These are phyloP conservation scores for Endotricha flammealis DNA, from an alignment of 2,888 invertebrate species.

Conservation along the genomic window DNA sequence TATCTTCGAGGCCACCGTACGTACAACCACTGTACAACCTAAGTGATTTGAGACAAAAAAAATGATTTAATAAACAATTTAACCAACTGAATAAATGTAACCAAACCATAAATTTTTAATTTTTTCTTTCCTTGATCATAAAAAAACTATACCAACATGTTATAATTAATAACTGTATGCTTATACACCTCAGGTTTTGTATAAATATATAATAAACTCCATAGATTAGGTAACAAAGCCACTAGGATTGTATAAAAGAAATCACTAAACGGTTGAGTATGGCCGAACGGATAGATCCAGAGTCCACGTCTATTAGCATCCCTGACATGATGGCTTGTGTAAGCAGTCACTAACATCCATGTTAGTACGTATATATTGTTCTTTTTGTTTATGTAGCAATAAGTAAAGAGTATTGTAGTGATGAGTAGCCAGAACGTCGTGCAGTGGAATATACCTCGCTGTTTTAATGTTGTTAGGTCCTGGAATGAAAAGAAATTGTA, in stretches of 20 bases:
- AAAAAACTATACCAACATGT: constrained; percentile 22
- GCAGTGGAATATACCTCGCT: constrained; percentile 59
- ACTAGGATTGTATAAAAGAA: constrained; percentile 41
- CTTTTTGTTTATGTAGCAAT: constrained; percentile 41
- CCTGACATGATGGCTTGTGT: constrained; percentile 52
- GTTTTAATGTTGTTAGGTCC: constrained; percentile 46
- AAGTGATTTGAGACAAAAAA: no score
- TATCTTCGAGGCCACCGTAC: no score
- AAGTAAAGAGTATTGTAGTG: constrained; percentile 30
- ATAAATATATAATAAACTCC: constrained; percentile 33
- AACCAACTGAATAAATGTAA: no score
- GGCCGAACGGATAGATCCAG: constrained; percentile 58
- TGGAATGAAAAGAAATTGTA: constrained; percentile 31
- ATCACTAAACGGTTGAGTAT: constrained; percentile 42
- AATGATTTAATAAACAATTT: no score
- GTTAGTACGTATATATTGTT: constrained; percentile 39
- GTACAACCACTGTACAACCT: no score
- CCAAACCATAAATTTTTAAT: no score
- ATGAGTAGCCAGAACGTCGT: constrained; percentile 49
- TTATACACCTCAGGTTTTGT: constrained; percentile 33
- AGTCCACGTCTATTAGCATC: constrained; percentile 57
- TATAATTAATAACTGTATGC: constrained; percentile 25
- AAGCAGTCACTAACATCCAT: constrained; percentile 53
- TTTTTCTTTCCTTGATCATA: no score
- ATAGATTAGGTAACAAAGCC: constrained; percentile 39